Evolutionary conservation across 2,888 invertebrate species (phyloP).

Genomic region (Hirudinaria manillensis): DNA sequence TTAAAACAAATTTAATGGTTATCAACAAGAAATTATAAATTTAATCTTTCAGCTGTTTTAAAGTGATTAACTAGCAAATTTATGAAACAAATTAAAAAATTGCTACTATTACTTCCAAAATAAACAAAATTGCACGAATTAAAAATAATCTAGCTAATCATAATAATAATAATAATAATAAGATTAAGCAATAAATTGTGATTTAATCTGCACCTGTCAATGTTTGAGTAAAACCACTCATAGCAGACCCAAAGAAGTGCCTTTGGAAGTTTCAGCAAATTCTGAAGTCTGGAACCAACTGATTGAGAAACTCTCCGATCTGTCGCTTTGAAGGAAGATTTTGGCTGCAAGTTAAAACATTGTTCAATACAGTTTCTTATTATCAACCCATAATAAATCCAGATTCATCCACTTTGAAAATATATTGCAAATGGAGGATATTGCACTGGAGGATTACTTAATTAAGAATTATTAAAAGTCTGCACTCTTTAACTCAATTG

Average conservation of each 20-base stretch:
- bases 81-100: background rate
- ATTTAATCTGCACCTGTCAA: conserved; percentile 66
- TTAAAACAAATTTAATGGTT: background rate
- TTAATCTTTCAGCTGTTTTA: background rate
- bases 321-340: conserved; percentile 39
- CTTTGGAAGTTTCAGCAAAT: conserved; percentile 90
- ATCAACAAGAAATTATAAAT: background rate
- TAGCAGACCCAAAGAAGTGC: conserved; percentile 99
- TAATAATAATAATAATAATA: too few relatives aligned
- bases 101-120: background rate
- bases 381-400: background rate
- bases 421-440: background rate
- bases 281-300: conserved; percentile 73
- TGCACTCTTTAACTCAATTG: background rate
- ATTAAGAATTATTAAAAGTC: too few relatives aligned
- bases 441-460: too few relatives aligned
- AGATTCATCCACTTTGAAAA: background rate
- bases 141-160: too few relatives aligned
- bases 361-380: background rate
- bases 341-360: conserved; percentile 12
- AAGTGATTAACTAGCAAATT: background rate
- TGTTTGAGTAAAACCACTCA: conserved; percentile 98
- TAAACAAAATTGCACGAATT: too few relatives aligned
- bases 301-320: conserved; percentile 81
- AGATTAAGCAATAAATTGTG: background rate